Evolutionary conservation across 2,113 vertebrate species (phyloP).

Genomic region (Orycteropus afer): DNA sequence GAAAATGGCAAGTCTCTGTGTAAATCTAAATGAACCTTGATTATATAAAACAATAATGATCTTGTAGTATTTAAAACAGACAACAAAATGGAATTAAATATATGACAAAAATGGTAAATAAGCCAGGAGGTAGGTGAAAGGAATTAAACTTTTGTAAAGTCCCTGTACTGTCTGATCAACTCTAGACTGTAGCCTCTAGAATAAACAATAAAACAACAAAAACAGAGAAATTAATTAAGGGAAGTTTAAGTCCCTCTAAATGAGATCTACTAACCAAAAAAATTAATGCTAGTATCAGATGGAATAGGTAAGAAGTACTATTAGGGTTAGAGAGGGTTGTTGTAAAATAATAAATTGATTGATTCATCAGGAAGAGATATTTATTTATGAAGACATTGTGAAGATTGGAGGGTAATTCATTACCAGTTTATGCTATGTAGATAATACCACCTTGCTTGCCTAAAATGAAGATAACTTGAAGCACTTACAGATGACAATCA

Average conservation of each 20-base stretch:
- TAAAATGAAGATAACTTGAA: neutral
- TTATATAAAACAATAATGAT: neutral
- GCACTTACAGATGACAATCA: neutral
- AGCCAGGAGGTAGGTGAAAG: neutral
- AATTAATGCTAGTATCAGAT: neutral
- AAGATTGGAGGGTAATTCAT: neutral
- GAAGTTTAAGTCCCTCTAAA: neutral
- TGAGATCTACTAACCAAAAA: neutral
- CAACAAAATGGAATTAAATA: neutral
- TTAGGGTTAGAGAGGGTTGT: neutral
- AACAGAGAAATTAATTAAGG: neutral
- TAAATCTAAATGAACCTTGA: neutral
- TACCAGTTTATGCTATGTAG: neutral
- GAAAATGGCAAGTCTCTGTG: neutral
- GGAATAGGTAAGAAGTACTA: neutral
- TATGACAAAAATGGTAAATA: neutral
- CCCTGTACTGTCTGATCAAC: neutral
- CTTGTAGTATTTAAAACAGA: neutral
- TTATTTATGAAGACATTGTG: neutral
- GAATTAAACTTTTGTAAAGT: neutral
- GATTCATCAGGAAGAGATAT: neutral
- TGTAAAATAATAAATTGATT: neutral
- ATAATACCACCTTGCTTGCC: neutral
- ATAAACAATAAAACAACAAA: neutral
- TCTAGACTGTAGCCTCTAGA: neutral